A percentile compares a stretch with the other conserved stretches of the same genome.
Conservation (phyloP, 2,797 vertebrate species). For the Hybognathus amarus region DNA sequence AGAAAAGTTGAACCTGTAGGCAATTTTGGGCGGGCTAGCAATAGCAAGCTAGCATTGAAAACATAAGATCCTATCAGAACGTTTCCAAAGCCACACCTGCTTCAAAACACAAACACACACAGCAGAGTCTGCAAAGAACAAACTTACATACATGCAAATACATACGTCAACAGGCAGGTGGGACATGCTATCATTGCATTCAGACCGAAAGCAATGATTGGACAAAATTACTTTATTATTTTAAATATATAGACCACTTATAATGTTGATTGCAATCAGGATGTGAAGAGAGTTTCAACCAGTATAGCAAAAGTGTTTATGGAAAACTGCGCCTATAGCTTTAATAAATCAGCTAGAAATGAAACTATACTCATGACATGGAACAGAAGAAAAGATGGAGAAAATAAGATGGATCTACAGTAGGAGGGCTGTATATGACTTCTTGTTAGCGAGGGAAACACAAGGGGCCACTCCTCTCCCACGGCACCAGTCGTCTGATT, state of each 20-base stretch:
- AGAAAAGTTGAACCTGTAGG: neutral
- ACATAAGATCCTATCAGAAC: too few species aligned
- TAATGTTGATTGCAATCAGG: neutral
- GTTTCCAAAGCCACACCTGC: too few species aligned
- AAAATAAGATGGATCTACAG: conserved; percentile 36
- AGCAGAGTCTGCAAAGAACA: too few species aligned
- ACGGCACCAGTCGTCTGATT: conserved; percentile 48
- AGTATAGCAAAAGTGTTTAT: neutral
- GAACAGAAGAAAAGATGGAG: conserved; percentile 13
- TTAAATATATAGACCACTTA: neutral
- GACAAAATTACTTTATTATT: neutral
- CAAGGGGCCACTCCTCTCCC: conserved; percentile 51
- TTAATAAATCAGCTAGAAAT: conserved; percentile 12
- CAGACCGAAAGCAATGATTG: neutral
- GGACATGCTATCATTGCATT: too few species aligned
- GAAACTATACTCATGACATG: conserved; percentile 9
- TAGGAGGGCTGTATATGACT: neutral
- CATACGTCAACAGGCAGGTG: too few species aligned
- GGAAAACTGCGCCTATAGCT: neutral
- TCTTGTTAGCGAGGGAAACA: conserved; percentile 45
- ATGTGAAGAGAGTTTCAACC: neutral
- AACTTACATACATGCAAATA: too few species aligned
- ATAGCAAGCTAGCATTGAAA: too few species aligned
- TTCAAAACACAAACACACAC: too few species aligned
- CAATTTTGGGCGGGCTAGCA: too few species aligned